phyloP scores from a whole-genome alignment of 2,888 invertebrate genomes.

The Miltochrista miniata region DNA sequence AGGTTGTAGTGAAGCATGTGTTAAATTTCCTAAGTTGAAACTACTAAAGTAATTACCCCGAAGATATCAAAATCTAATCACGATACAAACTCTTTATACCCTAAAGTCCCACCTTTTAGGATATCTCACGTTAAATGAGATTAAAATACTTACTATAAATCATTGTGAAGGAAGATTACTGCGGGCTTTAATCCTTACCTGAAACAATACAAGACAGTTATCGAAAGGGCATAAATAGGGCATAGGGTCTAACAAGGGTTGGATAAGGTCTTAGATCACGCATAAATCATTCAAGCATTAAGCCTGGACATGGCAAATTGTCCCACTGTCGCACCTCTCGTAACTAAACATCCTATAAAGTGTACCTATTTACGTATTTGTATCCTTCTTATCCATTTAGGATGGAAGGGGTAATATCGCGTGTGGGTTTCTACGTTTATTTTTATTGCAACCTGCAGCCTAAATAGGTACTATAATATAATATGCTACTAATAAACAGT shows the following conservation, averaged over 20 bases:
- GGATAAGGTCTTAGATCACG: not conserved
- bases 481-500: too few relatives aligned
- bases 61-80: not conserved
- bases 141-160: slow-evolving; percentile 35
- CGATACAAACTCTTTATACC: not conserved
- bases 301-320: not conserved
- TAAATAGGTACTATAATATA: too few relatives aligned
- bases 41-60: not conserved
- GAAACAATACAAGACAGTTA: slow-evolving; percentile 37
- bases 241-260: not conserved
- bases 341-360: not conserved
- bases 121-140: slow-evolving; percentile 21
- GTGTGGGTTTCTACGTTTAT: too few relatives aligned
- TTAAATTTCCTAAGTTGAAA: not conserved
- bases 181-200: slow-evolving; percentile 24
- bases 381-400: too few relatives aligned
- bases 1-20: too few relatives aligned
- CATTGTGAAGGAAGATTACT: slow-evolving; percentile 23
- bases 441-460: too few relatives aligned
- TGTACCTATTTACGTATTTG: too few relatives aligned
- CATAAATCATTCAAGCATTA: not conserved
- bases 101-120: not conserved
- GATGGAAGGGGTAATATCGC: too few relatives aligned
- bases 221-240: not conserved
- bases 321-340: not conserved